Evolutionary conservation across 2,888 invertebrate species (phyloP), one percentile per base, ranked within the genome.

Genomic region (Omphaloscelis lunosa): DNA sequence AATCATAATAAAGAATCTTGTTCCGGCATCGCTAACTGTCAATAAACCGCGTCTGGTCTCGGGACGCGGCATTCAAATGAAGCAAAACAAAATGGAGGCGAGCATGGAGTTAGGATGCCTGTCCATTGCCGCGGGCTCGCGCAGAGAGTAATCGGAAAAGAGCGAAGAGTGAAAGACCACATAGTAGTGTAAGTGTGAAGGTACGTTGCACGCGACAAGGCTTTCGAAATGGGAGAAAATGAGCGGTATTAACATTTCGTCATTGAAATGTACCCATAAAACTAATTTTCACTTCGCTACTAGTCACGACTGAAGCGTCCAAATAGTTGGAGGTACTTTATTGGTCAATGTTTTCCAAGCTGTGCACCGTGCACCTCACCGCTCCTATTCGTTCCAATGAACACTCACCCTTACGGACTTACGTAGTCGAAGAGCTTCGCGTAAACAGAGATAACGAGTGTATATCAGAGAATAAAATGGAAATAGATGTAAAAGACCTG

Each of bases 1-100:
- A 89, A 89, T 89, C 90, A 90, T 86, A 90, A 90, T 89, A 90
- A 89, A 89, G 80, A 84, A 88, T 80, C 83, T 85, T 85, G 86
- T 87, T 87, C 86, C 80, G 83, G 78, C 83, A 85, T 88, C 74
- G 77, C 84, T 79, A 82, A 84, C 81, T 82, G 87, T 88, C 86
- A 79, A 88, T 87, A 88, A 89, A 85, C 84, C 79, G 79, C 77
- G 81, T 76, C 75, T 86, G 77, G 82, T 77, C 79, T 75, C 61
- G 82, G 68, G 71, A 71, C 56, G 76, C 76, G 71, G 63, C 87
- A 84, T 84, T 87, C 79, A 84, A 83, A 84, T 66, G 72, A 84
- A 78, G 69, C 74, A 70, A 76, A 85, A 86, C 86, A 85, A 85
- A 88, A 87, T 82, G 68, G 61, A 75, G 78, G 63, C 75, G 58